Percentiles rank a stretch among this genome's conserved stretches.
These are phyloP conservation scores for Dryoscopus gambensis DNA, from an alignment of 2,113 vertebrate genomes.

Conservation along the genomic window DNA sequence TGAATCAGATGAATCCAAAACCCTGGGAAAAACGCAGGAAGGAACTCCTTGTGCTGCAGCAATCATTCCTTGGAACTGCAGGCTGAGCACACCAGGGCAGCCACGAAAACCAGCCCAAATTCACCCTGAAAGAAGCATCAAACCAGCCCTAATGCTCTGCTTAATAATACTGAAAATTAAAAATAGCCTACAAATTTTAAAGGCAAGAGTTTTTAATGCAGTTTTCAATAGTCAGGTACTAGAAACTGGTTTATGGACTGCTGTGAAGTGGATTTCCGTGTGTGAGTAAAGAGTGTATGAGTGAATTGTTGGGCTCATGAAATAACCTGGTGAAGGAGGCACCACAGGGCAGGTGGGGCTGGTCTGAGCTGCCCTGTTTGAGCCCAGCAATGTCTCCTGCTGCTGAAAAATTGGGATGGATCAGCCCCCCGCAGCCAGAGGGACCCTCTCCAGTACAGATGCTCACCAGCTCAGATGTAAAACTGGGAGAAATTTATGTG, in stretches of 20 bases:
- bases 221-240: not conserved
- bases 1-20: not conserved
- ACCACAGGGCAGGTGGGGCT: not conserved
- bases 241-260: not conserved
- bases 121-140: not conserved
- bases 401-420: not conserved
- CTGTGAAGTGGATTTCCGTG: not conserved
- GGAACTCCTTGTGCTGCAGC: not conserved
- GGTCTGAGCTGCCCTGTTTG: rapidly evolving
- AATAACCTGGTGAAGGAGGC: rapidly evolving
- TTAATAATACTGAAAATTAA: not conserved
- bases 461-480: rapidly evolving
- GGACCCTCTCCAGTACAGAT: rapidly evolving
- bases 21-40: not conserved
- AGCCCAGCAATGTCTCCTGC: not conserved
- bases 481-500: rapidly evolving
- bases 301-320: rapidly evolving
- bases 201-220: not conserved
- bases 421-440: not conserved
- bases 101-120: not conserved
- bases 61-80: not conserved
- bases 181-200: not conserved
- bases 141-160: rapidly evolving
- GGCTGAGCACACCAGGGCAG: not conserved
- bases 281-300: not conserved